Evolutionary conservation across 2,797 vertebrate genomes (phyloP).

Genomic region (Petrocephalus schoutedeni): DNA sequence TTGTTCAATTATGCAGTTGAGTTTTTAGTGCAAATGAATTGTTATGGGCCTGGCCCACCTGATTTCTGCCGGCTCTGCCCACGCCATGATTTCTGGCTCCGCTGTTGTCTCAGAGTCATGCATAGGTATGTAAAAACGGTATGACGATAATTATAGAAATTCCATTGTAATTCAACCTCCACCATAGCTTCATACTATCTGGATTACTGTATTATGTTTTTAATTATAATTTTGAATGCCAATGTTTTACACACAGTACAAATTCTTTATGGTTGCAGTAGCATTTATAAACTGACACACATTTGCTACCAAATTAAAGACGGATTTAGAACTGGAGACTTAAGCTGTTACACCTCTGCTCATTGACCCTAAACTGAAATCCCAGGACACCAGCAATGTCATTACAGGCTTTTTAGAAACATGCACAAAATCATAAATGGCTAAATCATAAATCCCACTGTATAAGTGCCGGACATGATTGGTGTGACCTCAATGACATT

Average conservation of each 20-base stretch:
- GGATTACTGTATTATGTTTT: background rate
- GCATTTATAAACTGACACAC: background rate
- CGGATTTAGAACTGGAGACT: background rate
- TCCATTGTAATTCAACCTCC: background rate
- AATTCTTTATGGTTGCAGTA: background rate
- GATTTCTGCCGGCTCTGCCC: background rate
- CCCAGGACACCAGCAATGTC: background rate
- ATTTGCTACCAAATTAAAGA: background rate
- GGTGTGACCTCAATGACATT: background rate
- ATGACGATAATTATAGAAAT: background rate
- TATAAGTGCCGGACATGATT: background rate
- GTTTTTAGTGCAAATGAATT: background rate
- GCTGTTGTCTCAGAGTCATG: background rate
- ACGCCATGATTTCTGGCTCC: background rate
- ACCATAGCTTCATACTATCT: background rate
- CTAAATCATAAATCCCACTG: background rate
- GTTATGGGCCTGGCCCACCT: background rate
- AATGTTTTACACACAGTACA: background rate
- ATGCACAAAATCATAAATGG: background rate
- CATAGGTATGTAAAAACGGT: background rate
- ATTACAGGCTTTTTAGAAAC: background rate
- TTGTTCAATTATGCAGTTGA: background rate
- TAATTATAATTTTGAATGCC: background rate
- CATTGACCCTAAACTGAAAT: slow-evolving; percentile 13
- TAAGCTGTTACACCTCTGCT: background rate